Base-by-base conservation (phyloP, 2,797 vertebrate genomes). In the Sebastes oblongus region DNA sequence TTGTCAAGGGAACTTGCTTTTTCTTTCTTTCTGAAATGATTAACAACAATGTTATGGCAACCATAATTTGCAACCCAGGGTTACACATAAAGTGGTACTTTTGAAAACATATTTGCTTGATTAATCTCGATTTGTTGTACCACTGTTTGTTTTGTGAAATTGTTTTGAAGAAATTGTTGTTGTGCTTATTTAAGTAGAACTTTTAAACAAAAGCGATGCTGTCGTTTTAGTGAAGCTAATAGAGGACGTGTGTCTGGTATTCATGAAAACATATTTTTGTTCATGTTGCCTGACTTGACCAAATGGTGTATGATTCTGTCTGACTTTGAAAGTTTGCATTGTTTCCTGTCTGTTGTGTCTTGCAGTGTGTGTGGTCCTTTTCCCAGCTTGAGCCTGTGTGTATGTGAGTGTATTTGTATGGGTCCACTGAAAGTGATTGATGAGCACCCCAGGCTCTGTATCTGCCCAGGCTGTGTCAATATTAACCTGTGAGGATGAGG, bases 401-500 rank as follows among this genome's bases (percentile, higher is more conserved):
- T 78, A 61, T 77, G 50, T 65, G 27, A 46, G 54, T 84, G 75
- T 82, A 75, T 88, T 78, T 88, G 89, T 77, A 68, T 67, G 72
- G 82, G 91, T 89, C 89, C 89, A 90, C 78, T 91, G 89, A 71
- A 84, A 86, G 83, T 94, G 93, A 95, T 93, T 93, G 93, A 95
- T 90, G 93, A 95, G 66, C 52, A 75, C 92, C 92, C 87, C 75
- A 90, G 91, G 92, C 90, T 1, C 72, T 88, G 89, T 93, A 92
- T 95, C 94, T 90, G 94, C 95, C 93, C 92, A 95, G 96, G 93
- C 95, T 97, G 95, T 97, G 98, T 98, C 97, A 98, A 98, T 98
- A 98, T 98, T 98, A 98, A 98, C 97, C 98, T 98, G 97, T 94
- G 90, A 95, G 96, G 96, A 96, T 96, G 96, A 96, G 94, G 86